Evolutionary conservation across 2,888 invertebrate genomes (phyloP).

Genomic region (Dusona sp.): DNA sequence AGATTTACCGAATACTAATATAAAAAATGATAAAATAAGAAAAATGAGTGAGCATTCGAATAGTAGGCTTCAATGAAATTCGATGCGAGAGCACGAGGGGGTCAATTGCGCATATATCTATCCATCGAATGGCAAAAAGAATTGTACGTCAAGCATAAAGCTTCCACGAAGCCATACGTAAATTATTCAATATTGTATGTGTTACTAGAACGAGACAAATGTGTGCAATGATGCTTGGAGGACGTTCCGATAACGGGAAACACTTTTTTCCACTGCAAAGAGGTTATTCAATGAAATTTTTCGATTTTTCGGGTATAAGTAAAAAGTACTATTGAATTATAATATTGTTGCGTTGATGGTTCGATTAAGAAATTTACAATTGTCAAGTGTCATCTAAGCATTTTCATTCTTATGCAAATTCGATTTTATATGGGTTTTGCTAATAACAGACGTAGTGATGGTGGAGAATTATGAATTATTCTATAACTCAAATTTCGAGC

Average conservation of each 20-base stretch:
- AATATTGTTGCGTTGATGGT: too few relatives aligned
- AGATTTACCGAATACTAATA: background rate
- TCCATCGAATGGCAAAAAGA: constrained; percentile 21
- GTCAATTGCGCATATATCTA: constrained; percentile 9
- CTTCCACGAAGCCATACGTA: constrained; percentile 64
- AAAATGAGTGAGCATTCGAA: background rate
- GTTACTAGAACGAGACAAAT: constrained; percentile 51
- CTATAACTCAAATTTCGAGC: background rate
- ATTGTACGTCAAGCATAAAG: constrained; percentile 57
- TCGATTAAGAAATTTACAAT: too few relatives aligned
- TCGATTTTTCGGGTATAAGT: too few relatives aligned
- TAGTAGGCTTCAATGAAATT: background rate
- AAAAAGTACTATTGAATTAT: too few relatives aligned
- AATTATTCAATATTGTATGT: constrained; percentile 28
- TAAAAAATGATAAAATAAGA: background rate
- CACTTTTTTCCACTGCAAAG: too few relatives aligned
- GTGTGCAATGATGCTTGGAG: constrained; percentile 29
- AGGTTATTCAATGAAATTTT: too few relatives aligned
- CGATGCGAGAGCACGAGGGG: constrained; percentile 10
- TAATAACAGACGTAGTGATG: too few relatives aligned
- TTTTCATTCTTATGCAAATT: too few relatives aligned
- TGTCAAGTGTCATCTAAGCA: too few relatives aligned
- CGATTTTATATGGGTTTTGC: too few relatives aligned
- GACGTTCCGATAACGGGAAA: constrained; percentile 33
- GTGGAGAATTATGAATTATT: background rate